Base-by-base conservation (phyloP, 2,113 vertebrate genomes). In the Cavia aperea region DNA sequence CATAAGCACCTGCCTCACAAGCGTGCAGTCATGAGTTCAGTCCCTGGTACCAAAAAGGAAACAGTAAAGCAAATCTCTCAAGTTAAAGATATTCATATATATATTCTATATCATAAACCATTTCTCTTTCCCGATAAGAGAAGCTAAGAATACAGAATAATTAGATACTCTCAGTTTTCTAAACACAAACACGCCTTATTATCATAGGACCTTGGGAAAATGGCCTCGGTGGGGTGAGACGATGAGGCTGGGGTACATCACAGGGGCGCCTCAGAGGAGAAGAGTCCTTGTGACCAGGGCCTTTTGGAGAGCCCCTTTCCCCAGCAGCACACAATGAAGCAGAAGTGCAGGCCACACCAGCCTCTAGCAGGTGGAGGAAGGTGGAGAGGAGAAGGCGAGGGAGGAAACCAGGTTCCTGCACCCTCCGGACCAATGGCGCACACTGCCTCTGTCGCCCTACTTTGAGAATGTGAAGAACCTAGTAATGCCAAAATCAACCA, bases 41-140 rank as follows among this genome's bases (percentile, higher is more conserved):
- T 39, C 39, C 39, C 39, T 39, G 39, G 39, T 39, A 39, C 39
- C 39, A 39, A 39, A 91, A 85, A 88, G 63, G 65, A 88, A 89
- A 88, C 0, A 83, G 15, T 15, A 90, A 91, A 72, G 60, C 54
- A 79, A 68, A 88, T 54, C 46, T 62, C 62, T 83, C 31, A 49
- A 56, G 56, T 56, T 56, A 58, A 72, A 58, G 72, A 39, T 12
- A 51, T 43, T 84, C 63, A 66, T 68, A 51, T 56, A 91, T 19
- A 91, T 19, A 24, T 18, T 54, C 26, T 81, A 49, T 26, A 43
- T 7, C 43, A 7, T 73, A 66, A 87, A 49, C 72, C 29, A 81
- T 79, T 91, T 66, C 56, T 88, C 78, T 81, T 85, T 95, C 85
- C 86, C 68, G 13, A 36, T 77, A 68, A 39, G 23, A 65, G 46